Conservation (phyloP, 2,113 vertebrate species). For the Labrus mixtus region DNA sequence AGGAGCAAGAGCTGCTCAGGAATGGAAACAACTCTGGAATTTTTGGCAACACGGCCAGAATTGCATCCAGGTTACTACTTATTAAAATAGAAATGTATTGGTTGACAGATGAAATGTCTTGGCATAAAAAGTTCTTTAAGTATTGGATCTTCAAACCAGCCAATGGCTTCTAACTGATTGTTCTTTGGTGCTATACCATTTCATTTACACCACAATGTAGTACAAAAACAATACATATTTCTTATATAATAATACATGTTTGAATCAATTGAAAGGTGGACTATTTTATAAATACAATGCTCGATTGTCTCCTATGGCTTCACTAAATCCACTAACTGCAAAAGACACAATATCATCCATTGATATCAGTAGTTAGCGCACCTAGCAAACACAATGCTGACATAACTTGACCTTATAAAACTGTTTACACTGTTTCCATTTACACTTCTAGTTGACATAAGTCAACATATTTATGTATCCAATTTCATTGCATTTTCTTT, state of each 20-base stretch:
- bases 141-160: too few relatives aligned
- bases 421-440: too few relatives aligned
- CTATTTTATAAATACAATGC: too few relatives aligned
- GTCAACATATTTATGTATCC: conserved; percentile 27
- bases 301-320: not conserved
- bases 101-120: too few relatives aligned
- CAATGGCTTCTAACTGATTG: too few relatives aligned
- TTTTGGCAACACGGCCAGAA: conserved; percentile 50
- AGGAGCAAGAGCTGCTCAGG: conserved; percentile 53
- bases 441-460: not conserved
- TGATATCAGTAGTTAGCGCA: not conserved
- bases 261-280: too few relatives aligned
- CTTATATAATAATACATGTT: too few relatives aligned
- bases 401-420: not conserved
- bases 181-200: too few relatives aligned
- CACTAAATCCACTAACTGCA: not conserved
- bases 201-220: too few relatives aligned
- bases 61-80: conserved; percentile 46
- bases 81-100: too few relatives aligned
- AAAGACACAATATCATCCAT: not conserved
- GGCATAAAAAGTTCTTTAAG: too few relatives aligned
- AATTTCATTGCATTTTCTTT: not conserved
- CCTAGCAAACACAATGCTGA: not conserved
- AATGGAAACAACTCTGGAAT: conserved; percentile 65
- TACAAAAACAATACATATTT: too few relatives aligned